These are phyloP conservation scores for Odontamblyopus lacepedii DNA, from an alignment of 2,797 vertebrate species.

Conservation along the genomic window DNA sequence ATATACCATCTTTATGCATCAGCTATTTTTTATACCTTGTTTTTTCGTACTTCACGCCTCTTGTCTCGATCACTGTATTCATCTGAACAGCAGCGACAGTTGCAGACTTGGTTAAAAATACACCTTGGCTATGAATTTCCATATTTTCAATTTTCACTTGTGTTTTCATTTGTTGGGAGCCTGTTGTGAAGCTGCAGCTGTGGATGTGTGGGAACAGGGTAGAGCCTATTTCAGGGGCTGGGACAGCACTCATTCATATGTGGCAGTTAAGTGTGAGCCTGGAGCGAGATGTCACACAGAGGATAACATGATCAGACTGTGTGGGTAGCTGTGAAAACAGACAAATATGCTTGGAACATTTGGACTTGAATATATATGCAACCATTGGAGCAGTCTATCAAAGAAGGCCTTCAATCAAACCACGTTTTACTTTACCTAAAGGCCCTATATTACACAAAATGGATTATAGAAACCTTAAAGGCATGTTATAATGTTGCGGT, in stretches of 20 bases:
- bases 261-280: constrained; percentile 26
- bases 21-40: not conserved
- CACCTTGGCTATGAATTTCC: constrained; percentile 39
- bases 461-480: not conserved
- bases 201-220: constrained; percentile 13
- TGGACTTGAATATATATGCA: constrained; percentile 9
- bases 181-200: not conserved
- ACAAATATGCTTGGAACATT: constrained; percentile 12
- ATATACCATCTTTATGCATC: not conserved
- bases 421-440: not conserved
- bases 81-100: not conserved
- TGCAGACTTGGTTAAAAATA: constrained; percentile 10
- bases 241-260: constrained; percentile 35
- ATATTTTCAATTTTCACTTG: constrained; percentile 63
- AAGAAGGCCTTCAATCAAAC: not conserved
- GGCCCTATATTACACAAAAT: not conserved
- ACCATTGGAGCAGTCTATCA: constrained; percentile 1
- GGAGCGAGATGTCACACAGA: constrained; percentile 15
- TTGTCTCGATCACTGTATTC: constrained; percentile 2
- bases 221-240: constrained; percentile 13
- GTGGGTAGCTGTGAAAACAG: constrained; percentile 4
- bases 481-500: not conserved
- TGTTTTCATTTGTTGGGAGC: constrained; percentile 16
- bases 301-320: constrained; percentile 13
- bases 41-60: constrained; percentile 5